Percentiles rank a stretch among this genome's conserved stretches.
Conservation (phyloP, 2,888 invertebrate species). For the Tribolium freemani region DNA sequence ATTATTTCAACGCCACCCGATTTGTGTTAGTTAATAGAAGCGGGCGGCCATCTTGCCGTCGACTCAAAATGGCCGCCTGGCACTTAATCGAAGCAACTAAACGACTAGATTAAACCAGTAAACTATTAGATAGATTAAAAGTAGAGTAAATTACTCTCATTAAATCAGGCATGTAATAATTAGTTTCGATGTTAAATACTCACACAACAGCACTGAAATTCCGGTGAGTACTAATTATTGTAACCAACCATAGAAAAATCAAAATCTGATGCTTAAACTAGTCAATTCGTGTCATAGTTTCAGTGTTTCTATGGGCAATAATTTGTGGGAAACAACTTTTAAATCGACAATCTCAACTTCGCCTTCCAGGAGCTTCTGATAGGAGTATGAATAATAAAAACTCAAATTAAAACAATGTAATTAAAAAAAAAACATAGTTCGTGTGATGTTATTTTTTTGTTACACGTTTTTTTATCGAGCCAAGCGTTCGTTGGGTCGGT, state of each 20-base stretch:
- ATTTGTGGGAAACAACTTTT: conserved; percentile 51
- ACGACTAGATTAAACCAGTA: conserved; percentile 19
- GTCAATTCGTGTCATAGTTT: conserved; percentile 31
- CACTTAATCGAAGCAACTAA: conserved; percentile 28
- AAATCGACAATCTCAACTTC: conserved; percentile 54
- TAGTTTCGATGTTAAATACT: background rate
- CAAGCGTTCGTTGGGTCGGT: conserved; percentile 19
- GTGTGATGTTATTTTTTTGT: conserved; percentile 21
- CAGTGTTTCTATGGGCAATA: conserved; percentile 42
- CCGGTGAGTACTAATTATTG: background rate
- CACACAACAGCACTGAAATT: background rate
- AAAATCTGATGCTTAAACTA: conserved; percentile 19
- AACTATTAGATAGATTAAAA: conserved; percentile 64
- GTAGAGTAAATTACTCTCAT: conserved; percentile 67
- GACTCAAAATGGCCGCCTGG: conserved; percentile 9
- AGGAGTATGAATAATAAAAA: too few species aligned
- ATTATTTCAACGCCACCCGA: conserved; percentile 30
- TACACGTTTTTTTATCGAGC: conserved; percentile 6
- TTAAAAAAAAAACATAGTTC: conserved; percentile 17
- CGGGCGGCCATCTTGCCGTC: conserved; percentile 6
- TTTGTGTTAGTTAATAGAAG: conserved; percentile 28
- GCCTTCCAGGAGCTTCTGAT: conserved; percentile 51
- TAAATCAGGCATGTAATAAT: conserved; percentile 21
- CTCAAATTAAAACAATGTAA: conserved; percentile 21
- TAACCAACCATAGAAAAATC: conserved; percentile 17